Evolutionary conservation across 2,888 invertebrate species (phyloP), one percentile per base, ranked within the genome.

Genomic region (Gari tellinella): DNA sequence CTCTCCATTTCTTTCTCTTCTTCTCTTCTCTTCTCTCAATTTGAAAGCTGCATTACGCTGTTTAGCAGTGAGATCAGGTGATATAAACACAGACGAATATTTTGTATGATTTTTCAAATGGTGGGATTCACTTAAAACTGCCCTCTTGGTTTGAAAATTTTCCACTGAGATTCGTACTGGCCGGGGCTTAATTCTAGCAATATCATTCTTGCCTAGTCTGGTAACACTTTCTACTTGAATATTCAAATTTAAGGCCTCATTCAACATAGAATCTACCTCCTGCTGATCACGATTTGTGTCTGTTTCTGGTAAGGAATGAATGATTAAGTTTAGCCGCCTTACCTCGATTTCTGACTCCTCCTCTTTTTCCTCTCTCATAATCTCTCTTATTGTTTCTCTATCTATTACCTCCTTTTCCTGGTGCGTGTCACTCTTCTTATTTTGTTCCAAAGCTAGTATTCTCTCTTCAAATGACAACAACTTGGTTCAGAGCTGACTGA

Each of bases 181-280:
- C 17, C 48, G 19, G 23, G 48, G 21, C 25, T 48, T 48, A 48
- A 14, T 21, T 12, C 48, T 10, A 14, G 19, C 10, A 23, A 12
- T 12, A 21, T 17, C 14, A 48, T 10, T 25, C 14, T 48, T 48
- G 14, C 48, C 48, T 17, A 48, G 17, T 12, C 48, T 10, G 23
- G 25, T 23, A 17, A 48, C 17, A 21, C 37, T 51, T 8, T 51
- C 51, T 51, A 51, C 31, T 5, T 51, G 15, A 12, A 51, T 26
- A 21, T 51, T 17, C 31, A 51, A 21, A 51, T 51, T 51, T n/a
- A 51, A 26, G n/a, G 37, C 51, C 14, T 51, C 51, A 51, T 26
- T 51, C 23, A 51, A n/a, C 10, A 51, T 51, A 21, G 26, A n/a
- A n/a, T 12, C 17, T 7, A 51, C 51, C 51, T n/a, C 5, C 10